Base-by-base conservation (phyloP, 1,140 invertebrate genomes). In the Mya arenaria region DNA sequence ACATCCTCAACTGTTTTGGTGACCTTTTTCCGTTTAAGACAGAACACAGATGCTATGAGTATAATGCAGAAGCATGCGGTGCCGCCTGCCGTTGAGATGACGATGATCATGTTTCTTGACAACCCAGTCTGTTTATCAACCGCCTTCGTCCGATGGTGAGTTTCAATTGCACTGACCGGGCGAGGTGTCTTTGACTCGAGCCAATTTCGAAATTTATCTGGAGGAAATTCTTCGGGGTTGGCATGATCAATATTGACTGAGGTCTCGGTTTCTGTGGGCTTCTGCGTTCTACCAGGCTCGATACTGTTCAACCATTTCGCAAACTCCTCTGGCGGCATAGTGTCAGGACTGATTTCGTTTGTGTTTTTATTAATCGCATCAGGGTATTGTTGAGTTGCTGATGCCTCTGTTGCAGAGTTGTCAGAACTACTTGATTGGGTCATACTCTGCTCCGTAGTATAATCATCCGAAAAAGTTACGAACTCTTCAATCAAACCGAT, bases 291-390 rank as follows among this genome's bases (percentile, higher is more conserved):
- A 23, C 58, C 44, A n/a, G 44, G 44, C 15, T 72, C 32, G 15
- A 72, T 72, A 13, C 69, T 72, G 19, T 56, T 37, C 30, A 72
- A 72, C 69, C 69, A 72, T 72, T 72, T 55, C 28, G 58, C 25
- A n/a, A 72, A 56, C 10, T 72, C 28, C 8, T 30, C 41, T 0
- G 69, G 17, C 58, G 69, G 52, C 23, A 58, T 72, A 23, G 8
- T 56, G 17, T 72, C 69, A 8, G 37, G 65, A 68, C 30, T 25
- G 1, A 68, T 41, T 23, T 4, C 4, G 58, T 62, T 32, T n/a
- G n/a, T n/a, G n/a, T n/a, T n/a, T n/a, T n/a, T n/a, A n/a, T n/a
- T n/a, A n/a, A n/a, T n/a, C n/a, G n/a, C n/a, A n/a, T n/a, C n/a
- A n/a, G n/a, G n/a, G n/a, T n/a, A n/a, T n/a, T n/a, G n/a, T n/a